Percentiles rank a stretch among this genome's conserved stretches.
phyloP scores from a whole-genome alignment of 2,797 vertebrate genomes.

The Coregonus suidteri region DNA sequence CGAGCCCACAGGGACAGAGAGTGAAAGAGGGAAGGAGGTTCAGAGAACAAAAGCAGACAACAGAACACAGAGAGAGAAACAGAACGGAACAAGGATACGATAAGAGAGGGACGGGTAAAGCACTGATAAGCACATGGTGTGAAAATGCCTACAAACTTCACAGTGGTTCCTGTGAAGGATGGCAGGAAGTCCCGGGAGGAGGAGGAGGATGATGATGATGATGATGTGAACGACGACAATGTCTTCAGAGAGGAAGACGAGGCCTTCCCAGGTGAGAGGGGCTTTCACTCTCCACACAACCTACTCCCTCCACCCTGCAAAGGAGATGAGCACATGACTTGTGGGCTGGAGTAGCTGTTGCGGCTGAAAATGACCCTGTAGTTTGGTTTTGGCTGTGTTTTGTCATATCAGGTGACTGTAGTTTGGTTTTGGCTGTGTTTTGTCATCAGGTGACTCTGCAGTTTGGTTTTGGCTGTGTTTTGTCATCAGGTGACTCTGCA shows the following conservation, averaged over 20 bases:
- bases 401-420: neutral
- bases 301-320: neutral
- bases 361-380: neutral
- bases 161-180: conserved; percentile 89
- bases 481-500: neutral
- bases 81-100: neutral
- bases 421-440: no score
- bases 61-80: conserved; percentile 20
- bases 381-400: no score
- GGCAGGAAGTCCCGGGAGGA: conserved; percentile 45
- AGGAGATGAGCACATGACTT: neutral
- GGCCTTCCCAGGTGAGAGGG: conserved; percentile 49
- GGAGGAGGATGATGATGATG: conserved; percentile 4
- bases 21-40: conserved; percentile 2
- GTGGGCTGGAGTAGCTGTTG: neutral
- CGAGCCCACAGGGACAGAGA: conserved; percentile 17
- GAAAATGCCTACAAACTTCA: conserved; percentile 93
- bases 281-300: neutral
- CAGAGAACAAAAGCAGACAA: conserved; percentile 3
- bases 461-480: no score
- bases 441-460: neutral
- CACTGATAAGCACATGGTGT: conserved; percentile 65
- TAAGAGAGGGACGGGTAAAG: conserved; percentile 36
- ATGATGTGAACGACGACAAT: conserved; percentile 56
- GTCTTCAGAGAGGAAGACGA: conserved; percentile 68